Evolutionary conservation across 2,888 invertebrate genomes (phyloP).

Genomic region (Tetramorium bicarinatum): DNA sequence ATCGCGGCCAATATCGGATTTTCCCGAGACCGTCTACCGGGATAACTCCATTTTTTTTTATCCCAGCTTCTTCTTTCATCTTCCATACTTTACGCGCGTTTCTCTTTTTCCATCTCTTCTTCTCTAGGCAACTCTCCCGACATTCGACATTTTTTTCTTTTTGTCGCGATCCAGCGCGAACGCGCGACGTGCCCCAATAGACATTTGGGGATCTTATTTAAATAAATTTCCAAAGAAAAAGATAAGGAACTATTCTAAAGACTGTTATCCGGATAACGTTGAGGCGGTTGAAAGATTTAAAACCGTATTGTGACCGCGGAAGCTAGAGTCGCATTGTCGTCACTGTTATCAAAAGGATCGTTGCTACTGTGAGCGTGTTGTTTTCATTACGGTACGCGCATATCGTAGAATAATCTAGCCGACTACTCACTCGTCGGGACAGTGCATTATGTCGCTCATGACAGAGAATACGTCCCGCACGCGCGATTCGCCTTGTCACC

Average conservation of each 20-base stretch:
- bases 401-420: constrained; percentile 41
- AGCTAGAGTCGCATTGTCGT: neutral
- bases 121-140: neutral
- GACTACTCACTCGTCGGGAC: constrained; percentile 8
- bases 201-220: neutral
- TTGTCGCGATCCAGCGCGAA: neutral
- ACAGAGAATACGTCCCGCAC: constrained; percentile 9
- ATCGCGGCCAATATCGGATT: constrained; percentile 45
- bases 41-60: constrained; percentile 45
- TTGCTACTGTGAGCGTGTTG: neutral
- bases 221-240: neutral
- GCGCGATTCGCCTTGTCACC: constrained; percentile 47
- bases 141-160: neutral
- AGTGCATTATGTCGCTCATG: constrained; percentile 18
- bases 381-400: constrained; percentile 38
- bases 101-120: neutral
- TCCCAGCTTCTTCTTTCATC: constrained; percentile 1
- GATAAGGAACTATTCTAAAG: neutral
- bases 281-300: neutral
- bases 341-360: constrained; percentile 3
- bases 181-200: neutral
- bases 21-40: constrained; percentile 3
- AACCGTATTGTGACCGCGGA: neutral
- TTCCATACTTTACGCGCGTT: neutral
- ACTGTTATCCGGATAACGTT: neutral